Evolutionary conservation across 1,140 invertebrate species (phyloP), one percentile per base, ranked within the genome.

Genomic region (Mercenaria mercenaria): DNA sequence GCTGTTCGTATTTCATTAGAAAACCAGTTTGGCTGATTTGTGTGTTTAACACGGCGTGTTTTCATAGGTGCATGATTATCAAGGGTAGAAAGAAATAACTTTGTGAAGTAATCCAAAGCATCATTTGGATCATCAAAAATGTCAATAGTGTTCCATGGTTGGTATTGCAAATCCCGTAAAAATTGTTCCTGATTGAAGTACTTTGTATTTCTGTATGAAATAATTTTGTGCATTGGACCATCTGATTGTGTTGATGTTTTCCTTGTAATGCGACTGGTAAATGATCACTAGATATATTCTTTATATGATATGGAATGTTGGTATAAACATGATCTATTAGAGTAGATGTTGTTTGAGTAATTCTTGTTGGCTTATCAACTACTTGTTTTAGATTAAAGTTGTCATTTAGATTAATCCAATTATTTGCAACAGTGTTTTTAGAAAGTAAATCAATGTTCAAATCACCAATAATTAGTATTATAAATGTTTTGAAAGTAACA

Each of bases 21-120:
- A 43, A 43, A 76, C 72, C 72, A 76, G 43, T 43, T 26, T 10
- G 72, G 72, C 43, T 76, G 72, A 50, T 76, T 43, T 4, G 34
- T 43, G 34, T 76, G 23, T 50, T 43, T 76, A 8, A 76, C 72
- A n/a, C 72, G 26, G 3, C 26, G n/a, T 43, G 39, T 29, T 37
- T 76, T 76, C 4, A 43, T 29, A 43, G 34, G 43, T 2, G 39
- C 72, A 43, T 76, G 43, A 15, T 2, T 18, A 41, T 76, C 18
- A 8, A 76, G 26, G 23, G 23, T 39, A 10, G 2, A 1, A 1
- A 23, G 11, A 43, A 18, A 76, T 39, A 76, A 23, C 29, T 43
- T 15, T 10, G 23, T 23, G 39, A 76, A 76, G 37, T n/a, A 43
- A 11, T 76, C 72, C 23, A 76, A 29, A 18, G 72, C 72, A 41